Evolutionary conservation across 64 coral and sea anemone species (phyloP), one percentile per base, ranked within the genome.

Genomic region (Cladopsammia gracilis): DNA sequence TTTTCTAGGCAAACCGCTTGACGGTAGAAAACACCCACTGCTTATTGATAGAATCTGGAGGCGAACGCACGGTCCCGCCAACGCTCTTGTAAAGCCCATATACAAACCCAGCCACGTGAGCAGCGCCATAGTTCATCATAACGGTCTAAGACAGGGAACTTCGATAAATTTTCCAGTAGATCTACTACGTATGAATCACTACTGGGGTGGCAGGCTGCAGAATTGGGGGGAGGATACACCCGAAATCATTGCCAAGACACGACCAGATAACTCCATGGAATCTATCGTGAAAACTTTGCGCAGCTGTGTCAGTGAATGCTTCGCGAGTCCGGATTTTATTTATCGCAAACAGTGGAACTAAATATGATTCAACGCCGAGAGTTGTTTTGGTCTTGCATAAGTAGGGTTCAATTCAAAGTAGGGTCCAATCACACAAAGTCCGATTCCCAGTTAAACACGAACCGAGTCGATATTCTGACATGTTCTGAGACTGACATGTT

Each of bases 1-100:
- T 7, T 97, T 97, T 79, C 75, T 91, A 14, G 95, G 95, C 56
- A 94, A 97, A 91, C 91, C 95, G 13, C 59, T 97, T 3, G 74
- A 87, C 42, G 82, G 82, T 79, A 73, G 18, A 13, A 66, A 18
- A 25, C 79, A 93, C 6, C 88, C 88, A 4, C 24, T 93, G 4
- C 67, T 97, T 7, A 69, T 91, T 26, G 95, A 89, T 20, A 88
- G 95, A 57, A 62, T 97, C 9, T 81, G 69, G 58, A 82, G 95
- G 13, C 59, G 95, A 46, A 94, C 92, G 10, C 92, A 83, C 10
- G 68, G 79, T 10, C 73, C 88, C 0, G 89, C 82, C 8, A 97
- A 97, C 57, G 86, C 75, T 1, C 95, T 93, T 66, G 95, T 94
- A 14, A 97, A 97, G 26, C 87, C 95, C 10, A 88, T 97, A 13